These are phyloP conservation scores for Oryzias celebensis DNA, from an alignment of 2,113 vertebrate genomes.

Conservation along the genomic window DNA sequence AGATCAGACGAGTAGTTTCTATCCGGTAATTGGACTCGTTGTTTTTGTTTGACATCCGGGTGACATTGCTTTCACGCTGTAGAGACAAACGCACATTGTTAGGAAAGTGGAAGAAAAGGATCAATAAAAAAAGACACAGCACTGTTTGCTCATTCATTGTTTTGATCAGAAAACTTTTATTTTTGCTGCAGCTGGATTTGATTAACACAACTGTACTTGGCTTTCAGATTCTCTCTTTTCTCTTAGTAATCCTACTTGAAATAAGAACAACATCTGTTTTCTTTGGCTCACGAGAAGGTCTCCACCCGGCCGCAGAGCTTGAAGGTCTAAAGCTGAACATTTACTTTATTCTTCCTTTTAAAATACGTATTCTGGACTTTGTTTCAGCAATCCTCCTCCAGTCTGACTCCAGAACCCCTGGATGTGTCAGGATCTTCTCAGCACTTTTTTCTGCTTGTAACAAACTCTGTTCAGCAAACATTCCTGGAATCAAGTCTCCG, in stretches of 20 bases:
- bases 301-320: conserved; percentile 6
- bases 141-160: conserved; percentile 75
- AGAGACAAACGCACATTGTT: background rate
- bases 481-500: too few species aligned
- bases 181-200: conserved; percentile 70
- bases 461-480: background rate
- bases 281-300: conserved; percentile 3
- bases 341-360: background rate
- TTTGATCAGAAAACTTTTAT: conserved; percentile 26
- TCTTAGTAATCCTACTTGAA: conserved; percentile 30
- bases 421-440: conserved; percentile 5
- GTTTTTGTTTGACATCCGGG: background rate
- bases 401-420: conserved; percentile 15
- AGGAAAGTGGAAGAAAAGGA: background rate
- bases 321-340: background rate
- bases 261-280: conserved; percentile 3
- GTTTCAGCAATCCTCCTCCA: conserved; percentile 11
- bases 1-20: background rate
- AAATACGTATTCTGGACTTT: background rate
- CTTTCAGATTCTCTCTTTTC: background rate
- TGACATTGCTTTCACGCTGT: conserved; percentile 41
- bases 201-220: conserved; percentile 49
- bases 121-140: background rate
- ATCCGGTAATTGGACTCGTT: background rate
- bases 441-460: background rate